These are phyloP conservation scores for Galerucella pusilla DNA, from an alignment of 2,888 invertebrate species.

Conservation along the genomic window DNA sequence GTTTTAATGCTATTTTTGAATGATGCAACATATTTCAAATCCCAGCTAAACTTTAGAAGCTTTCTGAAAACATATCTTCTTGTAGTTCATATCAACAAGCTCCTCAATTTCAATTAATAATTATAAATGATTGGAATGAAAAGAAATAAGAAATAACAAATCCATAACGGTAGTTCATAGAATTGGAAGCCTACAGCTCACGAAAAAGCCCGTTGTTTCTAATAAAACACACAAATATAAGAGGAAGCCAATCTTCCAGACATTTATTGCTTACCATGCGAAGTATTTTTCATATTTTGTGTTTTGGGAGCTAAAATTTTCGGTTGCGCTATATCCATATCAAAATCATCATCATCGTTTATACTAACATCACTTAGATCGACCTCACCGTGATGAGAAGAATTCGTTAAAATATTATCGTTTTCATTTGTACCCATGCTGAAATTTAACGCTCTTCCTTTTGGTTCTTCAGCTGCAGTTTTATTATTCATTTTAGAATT, in stretches of 20 bases:
- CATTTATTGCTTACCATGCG: conserved; percentile 41
- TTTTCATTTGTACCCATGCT: conserved; percentile 54
- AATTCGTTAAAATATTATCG: conserved; percentile 54
- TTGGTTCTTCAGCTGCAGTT: conserved; percentile 49
- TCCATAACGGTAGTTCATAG: too few relatives aligned
- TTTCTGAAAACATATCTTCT: too few relatives aligned
- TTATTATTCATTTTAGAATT: conserved; percentile 19
- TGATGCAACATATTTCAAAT: too few relatives aligned
- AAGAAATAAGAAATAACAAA: too few relatives aligned
- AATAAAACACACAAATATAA: not conserved
- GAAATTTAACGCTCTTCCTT: conserved; percentile 62
- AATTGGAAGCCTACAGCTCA: too few relatives aligned
- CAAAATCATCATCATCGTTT: conserved; percentile 69
- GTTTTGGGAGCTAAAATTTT: conserved; percentile 53
- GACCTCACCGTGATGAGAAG: conserved; percentile 40
- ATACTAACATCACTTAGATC: conserved; percentile 85
- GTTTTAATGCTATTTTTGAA: too few relatives aligned
- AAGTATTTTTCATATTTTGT: conserved; percentile 38
- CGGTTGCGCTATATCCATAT: conserved; percentile 53
- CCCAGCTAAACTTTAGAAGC: too few relatives aligned
- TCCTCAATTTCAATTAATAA: too few relatives aligned
- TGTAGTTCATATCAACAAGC: too few relatives aligned
- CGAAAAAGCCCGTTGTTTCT: too few relatives aligned
- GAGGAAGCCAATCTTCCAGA: too few relatives aligned
- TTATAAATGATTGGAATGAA: too few relatives aligned